A percentile compares a stretch with the other conserved stretches of the same genome.
phyloP scores from a whole-genome alignment of 2,888 invertebrate species.

The Hyposoter dolosus region DNA sequence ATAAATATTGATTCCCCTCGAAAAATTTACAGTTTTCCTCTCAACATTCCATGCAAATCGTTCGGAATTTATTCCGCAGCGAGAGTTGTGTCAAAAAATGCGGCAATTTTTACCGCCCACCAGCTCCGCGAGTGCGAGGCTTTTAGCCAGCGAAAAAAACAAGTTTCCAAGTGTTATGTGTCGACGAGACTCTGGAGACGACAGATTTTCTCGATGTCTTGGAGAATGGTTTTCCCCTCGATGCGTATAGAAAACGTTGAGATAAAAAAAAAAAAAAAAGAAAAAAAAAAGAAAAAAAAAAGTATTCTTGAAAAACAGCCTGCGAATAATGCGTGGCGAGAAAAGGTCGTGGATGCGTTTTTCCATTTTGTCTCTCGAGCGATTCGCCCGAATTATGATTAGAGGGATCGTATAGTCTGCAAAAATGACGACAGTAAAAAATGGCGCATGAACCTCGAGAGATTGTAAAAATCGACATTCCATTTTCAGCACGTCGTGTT shows the following conservation, averaged over 20 bases:
- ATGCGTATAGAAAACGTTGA: conserved; percentile 48
- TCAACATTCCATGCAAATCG: background rate
- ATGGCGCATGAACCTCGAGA: background rate
- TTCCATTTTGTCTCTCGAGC: background rate
- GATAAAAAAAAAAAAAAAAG: too few relatives aligned
- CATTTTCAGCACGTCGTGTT: background rate
- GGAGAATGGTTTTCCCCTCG: conserved; percentile 41
- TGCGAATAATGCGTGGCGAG: conserved; percentile 52
- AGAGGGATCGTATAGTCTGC: background rate
- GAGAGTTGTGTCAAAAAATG: background rate
- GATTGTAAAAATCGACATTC: conserved; percentile 9
- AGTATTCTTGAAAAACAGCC: conserved; percentile 48
- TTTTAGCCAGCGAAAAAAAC: conserved; percentile 9
- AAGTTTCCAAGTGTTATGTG: conserved; percentile 6
- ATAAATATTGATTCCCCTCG: background rate
- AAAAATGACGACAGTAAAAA: background rate
- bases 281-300: conserved; percentile 4
- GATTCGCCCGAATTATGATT: background rate
- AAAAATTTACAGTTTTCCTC: background rate
- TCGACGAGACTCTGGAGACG: conserved; percentile 57
- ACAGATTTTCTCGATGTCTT: conserved; percentile 60
- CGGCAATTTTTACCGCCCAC: conserved; percentile 9
- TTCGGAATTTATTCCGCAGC: conserved; percentile 21
- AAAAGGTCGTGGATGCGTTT: background rate
- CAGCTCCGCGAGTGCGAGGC: background rate